Evolutionary conservation across 2,888 invertebrate species (phyloP).

Genomic region (Mimachlamys varia): DNA sequence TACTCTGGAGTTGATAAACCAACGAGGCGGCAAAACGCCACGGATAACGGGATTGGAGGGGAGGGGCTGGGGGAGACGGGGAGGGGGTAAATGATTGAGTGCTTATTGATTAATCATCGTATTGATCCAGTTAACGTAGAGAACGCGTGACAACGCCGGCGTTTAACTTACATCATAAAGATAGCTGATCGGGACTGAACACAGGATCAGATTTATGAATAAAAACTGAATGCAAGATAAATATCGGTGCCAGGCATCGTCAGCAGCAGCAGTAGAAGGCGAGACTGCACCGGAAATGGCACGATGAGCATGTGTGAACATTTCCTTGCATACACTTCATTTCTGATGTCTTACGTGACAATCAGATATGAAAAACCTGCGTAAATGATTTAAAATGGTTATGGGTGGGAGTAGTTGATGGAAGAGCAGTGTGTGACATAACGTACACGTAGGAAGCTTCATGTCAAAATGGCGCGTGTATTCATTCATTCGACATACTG

Average conservation of each 20-base stretch:
- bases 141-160: not conserved
- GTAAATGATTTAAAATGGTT: too few species aligned
- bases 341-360: too few species aligned
- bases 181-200: not conserved
- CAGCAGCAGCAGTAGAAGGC: not conserved
- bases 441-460: too few species aligned
- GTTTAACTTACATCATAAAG: constrained; percentile 31
- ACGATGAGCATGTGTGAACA: not conserved
- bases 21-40: not conserved
- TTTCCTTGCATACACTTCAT: not conserved
- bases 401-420: too few species aligned
- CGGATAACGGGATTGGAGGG: not conserved
- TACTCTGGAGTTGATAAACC: not conserved
- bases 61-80: not conserved
- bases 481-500: too few species aligned
- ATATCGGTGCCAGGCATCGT: not conserved
- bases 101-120: not conserved
- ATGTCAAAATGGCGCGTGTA: too few species aligned
- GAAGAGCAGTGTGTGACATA: too few species aligned
- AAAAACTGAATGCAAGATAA: constrained; percentile 26
- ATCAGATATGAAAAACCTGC: too few species aligned
- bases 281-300: not conserved
- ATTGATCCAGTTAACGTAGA: not conserved
- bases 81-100: not conserved
- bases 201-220: constrained; percentile 25